Percentiles rank a stretch among this genome's conserved stretches.
Evolutionary conservation across 2,797 vertebrate species (phyloP).

Genomic region (Arnoldichthys spilopterus): DNA sequence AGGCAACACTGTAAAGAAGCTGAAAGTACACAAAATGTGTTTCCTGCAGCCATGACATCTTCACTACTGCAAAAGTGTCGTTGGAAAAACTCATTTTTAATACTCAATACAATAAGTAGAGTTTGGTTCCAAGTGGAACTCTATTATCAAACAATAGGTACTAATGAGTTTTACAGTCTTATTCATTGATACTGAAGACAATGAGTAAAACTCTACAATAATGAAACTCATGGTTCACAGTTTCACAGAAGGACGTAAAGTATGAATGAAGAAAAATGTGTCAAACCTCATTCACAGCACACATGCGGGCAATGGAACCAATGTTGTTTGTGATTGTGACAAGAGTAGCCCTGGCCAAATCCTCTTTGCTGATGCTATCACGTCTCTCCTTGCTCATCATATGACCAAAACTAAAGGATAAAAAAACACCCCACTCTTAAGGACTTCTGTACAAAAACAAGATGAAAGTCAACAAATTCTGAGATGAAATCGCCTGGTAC

Average conservation of each 20-base stretch:
- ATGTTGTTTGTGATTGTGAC: conserved; percentile 92
- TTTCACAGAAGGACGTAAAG: neutral
- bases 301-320: conserved; percentile 88
- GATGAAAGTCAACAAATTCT: neutral
- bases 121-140: no score
- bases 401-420: conserved; percentile 82
- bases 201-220: neutral
- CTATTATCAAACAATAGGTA: neutral
- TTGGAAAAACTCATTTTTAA: neutral
- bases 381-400: conserved; percentile 91
- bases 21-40: conserved; percentile 83
- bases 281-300: conserved; percentile 87
- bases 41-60: neutral
- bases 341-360: conserved; percentile 87
- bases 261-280: conserved; percentile 13
- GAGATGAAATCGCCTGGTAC: conserved; percentile 64
- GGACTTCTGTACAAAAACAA: neutral
- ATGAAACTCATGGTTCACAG: neutral
- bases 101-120: neutral
- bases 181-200: neutral
- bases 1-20: conserved; percentile 98
- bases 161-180: neutral
- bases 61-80: no score
- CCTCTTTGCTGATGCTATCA: conserved; percentile 88
- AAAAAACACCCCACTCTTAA: neutral